Evolutionary conservation across 2,113 vertebrate species (phyloP).

Genomic region (Petrocephalus microphthalmus): DNA sequence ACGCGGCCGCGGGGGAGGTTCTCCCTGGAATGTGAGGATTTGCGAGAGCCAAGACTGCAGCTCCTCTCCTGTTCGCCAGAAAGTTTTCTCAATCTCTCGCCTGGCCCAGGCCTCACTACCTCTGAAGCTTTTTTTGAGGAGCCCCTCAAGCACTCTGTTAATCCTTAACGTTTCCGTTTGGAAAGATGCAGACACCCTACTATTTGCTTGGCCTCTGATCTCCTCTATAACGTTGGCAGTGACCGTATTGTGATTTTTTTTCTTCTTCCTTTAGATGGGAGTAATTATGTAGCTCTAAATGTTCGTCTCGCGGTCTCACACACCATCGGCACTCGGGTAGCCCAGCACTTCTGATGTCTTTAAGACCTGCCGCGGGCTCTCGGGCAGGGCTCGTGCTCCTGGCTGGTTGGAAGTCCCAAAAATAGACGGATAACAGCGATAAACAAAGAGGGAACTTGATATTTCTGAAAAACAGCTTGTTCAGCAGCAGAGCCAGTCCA

Average conservation of each 20-base stretch:
- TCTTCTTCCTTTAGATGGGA: not conserved
- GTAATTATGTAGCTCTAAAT: not conserved
- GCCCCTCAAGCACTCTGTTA: not conserved
- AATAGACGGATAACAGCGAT: slow-evolving; percentile 55
- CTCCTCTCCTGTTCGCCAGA: not conserved
- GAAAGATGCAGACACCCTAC: not conserved
- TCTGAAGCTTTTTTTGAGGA: not conserved
- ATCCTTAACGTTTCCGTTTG: not conserved
- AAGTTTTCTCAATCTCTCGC: not conserved
- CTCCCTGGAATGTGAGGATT: slow-evolving; percentile 8
- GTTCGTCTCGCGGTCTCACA: not conserved
- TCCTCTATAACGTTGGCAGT: not conserved
- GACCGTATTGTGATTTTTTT: not conserved
- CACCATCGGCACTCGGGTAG: too few relatives aligned
- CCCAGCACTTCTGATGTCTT: not conserved
- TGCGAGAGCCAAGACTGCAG: not conserved
- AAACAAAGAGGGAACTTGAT: slow-evolving; percentile 54
- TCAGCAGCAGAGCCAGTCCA: slow-evolving; percentile 14
- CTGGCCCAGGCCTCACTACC: not conserved
- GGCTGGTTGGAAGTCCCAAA: slow-evolving; percentile 52
- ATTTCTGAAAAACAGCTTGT: slow-evolving; percentile 42
- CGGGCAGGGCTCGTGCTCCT: not conserved
- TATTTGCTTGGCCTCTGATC: not conserved
- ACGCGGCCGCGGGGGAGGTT: not conserved
- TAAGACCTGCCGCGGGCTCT: not conserved